These are phyloP conservation scores for Pandemis cinnamomeana DNA, from an alignment of 2,888 invertebrate species.

Conservation along the genomic window DNA sequence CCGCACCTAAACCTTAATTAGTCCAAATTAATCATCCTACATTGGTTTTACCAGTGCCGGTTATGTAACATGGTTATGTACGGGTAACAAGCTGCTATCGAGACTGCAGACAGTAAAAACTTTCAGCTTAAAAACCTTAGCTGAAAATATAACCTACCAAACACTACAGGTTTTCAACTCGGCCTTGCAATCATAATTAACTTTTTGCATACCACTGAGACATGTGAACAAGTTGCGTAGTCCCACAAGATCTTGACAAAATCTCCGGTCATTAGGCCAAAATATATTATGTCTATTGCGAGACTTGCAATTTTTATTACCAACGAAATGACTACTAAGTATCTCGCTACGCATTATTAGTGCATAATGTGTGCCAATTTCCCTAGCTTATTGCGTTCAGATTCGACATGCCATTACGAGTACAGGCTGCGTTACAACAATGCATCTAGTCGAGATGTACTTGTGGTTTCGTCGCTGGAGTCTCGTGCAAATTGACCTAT, in stretches of 20 bases:
- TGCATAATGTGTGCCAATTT: conserved; percentile 35
- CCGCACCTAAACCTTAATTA: too few relatives aligned
- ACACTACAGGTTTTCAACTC: background rate
- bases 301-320: conserved; percentile 36
- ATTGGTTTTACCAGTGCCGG: too few relatives aligned
- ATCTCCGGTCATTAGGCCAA: conserved; percentile 32
- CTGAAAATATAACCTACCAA: background rate
- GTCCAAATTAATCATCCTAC: too few relatives aligned
- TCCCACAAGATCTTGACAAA: conserved; percentile 22
- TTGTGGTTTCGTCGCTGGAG: conserved; percentile 16
- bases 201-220: background rate
- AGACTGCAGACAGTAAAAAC: too few relatives aligned
- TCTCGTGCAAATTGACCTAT: background rate
- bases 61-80: too few relatives aligned
- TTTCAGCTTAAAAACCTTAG: background rate
- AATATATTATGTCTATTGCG: conserved; percentile 18
- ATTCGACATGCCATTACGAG: conserved; percentile 22
- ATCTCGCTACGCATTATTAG: conserved; percentile 40
- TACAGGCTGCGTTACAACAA: conserved; percentile 25
- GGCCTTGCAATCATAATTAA: conserved; percentile 13
- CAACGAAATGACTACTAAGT: conserved; percentile 37
- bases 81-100: too few relatives aligned
- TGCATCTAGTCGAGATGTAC: background rate
- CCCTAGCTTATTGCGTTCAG: conserved; percentile 21
- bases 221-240: background rate